Evolutionary conservation across 2,888 invertebrate genomes (phyloP).

Genomic region (Eueremaeus valkanovi): DNA sequence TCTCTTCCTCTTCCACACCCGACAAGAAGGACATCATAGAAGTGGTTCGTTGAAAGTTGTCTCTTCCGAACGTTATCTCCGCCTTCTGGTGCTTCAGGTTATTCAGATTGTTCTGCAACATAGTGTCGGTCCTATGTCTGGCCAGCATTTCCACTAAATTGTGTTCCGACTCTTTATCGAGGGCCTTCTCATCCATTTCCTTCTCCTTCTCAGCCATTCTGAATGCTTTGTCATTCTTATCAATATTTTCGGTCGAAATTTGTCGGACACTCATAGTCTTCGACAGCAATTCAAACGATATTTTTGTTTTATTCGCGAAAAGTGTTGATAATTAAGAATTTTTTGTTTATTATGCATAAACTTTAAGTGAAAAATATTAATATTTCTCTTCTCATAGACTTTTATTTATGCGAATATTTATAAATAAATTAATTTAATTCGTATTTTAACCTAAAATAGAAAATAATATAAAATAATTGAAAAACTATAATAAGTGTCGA

Average conservation of each 20-base stretch:
- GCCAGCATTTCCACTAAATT: not conserved
- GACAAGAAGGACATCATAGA: not conserved
- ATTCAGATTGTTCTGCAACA: not conserved
- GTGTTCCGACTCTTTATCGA: not conserved
- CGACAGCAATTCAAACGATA: not conserved
- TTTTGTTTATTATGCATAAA: slow-evolving; percentile 8
- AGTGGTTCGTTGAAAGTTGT: not conserved
- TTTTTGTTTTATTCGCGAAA: not conserved
- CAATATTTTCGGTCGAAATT: not conserved
- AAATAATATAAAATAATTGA: no score
- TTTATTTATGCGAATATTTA: no score
- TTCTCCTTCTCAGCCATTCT: slow-evolving; percentile 7
- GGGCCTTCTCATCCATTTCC: slow-evolving; percentile 4
- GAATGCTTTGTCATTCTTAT: not conserved
- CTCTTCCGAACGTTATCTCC: not conserved
- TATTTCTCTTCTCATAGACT: no score
- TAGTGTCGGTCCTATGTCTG: not conserved
- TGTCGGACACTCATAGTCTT: not conserved
- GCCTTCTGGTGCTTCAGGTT: not conserved
- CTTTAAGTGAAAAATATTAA: not conserved
- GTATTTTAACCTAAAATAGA: no score
- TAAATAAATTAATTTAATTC: no score
- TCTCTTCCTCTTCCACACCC: slow-evolving; percentile 19
- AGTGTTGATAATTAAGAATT: not conserved
- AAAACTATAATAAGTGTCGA: no score